These are phyloP conservation scores for Camelus bactrianus DNA, from an alignment of 2,113 vertebrate species.

Conservation along the genomic window DNA sequence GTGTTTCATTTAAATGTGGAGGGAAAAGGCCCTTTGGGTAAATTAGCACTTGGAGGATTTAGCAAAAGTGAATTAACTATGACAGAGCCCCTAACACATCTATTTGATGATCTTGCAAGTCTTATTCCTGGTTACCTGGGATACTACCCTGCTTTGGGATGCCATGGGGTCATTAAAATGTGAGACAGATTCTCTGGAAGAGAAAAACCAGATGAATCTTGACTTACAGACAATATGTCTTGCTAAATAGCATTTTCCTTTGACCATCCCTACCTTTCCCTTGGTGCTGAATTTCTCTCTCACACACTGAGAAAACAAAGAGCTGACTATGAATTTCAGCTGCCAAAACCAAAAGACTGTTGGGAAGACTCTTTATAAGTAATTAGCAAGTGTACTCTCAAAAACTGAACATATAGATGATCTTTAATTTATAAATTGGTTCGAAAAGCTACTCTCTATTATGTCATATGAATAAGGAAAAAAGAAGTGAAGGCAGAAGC, in stretches of 20 bases:
- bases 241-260: constrained; percentile 71
- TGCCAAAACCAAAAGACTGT: not conserved
- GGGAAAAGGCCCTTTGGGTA: not conserved
- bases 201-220: constrained; percentile 50
- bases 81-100: constrained; percentile 26
- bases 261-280: not conserved
- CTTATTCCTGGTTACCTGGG: constrained; percentile 52
- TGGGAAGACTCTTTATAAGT: constrained; percentile 22
- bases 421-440: not conserved
- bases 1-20: constrained; percentile 69
- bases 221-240: constrained; percentile 55
- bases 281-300: constrained; percentile 22
- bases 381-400: constrained; percentile 25
- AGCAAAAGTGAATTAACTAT: constrained; percentile 69
- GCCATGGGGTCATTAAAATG: constrained; percentile 65
- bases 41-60: constrained; percentile 67
- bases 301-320: constrained; percentile 31
- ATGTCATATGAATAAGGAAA: not conserved
- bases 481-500: not conserved
- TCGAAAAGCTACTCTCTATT: constrained; percentile 23
- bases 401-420: not conserved
- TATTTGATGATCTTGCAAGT: constrained; percentile 7
- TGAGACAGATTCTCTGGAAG: constrained; percentile 56
- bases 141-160: constrained; percentile 57
- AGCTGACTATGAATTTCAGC: constrained; percentile 48